phyloP scores from a whole-genome alignment of 2,113 vertebrate species.

The Micronycteris hirsuta region DNA sequence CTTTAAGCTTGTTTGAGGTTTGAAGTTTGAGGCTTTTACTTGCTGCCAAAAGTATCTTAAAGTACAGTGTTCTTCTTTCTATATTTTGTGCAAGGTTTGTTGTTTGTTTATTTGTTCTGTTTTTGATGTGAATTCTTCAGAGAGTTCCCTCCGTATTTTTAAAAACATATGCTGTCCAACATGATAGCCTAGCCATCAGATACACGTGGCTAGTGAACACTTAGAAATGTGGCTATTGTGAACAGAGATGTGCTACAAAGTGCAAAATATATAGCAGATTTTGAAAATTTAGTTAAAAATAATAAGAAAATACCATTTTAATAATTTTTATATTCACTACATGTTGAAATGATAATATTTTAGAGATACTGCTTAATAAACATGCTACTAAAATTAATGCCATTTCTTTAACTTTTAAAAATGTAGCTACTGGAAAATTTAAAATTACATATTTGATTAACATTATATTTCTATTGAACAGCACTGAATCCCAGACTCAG shows the following conservation, averaged over 20 bases:
- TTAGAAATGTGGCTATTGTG: background rate
- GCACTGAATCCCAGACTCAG: background rate
- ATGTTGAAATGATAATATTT: background rate
- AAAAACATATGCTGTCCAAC: background rate
- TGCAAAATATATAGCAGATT: background rate
- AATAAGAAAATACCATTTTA: background rate
- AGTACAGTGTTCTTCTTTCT: background rate
- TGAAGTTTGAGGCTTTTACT: constrained; percentile 5
- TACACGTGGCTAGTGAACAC: background rate
- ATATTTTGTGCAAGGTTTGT: background rate
- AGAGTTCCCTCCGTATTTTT: background rate
- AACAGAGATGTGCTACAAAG: background rate
- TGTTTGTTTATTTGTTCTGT: background rate
- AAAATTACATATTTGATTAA: background rate
- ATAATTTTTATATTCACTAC: background rate
- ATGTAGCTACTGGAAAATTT: background rate
- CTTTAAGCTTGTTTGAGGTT: constrained; percentile 40
- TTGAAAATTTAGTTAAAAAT: background rate
- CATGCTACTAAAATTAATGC: background rate
- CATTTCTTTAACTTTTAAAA: background rate
- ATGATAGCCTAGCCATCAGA: background rate
- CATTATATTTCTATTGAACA: background rate
- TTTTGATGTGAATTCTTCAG: constrained; percentile 26
- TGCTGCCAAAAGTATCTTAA: background rate
- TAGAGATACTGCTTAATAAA: background rate